A percentile compares a stretch with the other conserved stretches of the same genome.
phyloP scores from a whole-genome alignment of 2,888 invertebrate genomes.

The Volucella bombylans region DNA sequence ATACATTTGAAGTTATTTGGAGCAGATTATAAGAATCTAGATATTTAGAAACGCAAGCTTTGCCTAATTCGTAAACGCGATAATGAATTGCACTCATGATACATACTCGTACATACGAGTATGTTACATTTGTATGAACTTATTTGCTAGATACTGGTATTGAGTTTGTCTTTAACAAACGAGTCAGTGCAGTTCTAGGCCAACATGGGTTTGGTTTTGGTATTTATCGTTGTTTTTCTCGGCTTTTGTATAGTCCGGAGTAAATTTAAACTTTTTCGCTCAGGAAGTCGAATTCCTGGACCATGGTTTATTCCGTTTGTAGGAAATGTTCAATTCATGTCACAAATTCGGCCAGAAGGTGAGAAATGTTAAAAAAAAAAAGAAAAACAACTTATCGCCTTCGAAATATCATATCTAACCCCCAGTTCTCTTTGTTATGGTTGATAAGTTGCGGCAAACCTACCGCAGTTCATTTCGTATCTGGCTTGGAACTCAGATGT shows the following conservation, averaged over 20 bases:
- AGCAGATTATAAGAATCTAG: too few species aligned
- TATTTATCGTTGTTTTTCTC: constrained; percentile 40
- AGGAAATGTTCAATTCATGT: constrained; percentile 80
- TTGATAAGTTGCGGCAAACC: constrained; percentile 77
- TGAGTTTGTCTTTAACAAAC: not conserved
- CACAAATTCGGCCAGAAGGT: constrained; percentile 80
- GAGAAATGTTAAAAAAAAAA: constrained; percentile 44
- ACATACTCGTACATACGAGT: not conserved
- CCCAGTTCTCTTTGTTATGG: constrained; percentile 77
- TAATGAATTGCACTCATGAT: not conserved
- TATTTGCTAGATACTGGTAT: not conserved
- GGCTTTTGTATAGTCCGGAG: constrained; percentile 65
- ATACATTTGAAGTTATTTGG: too few species aligned
- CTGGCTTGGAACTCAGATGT: constrained; percentile 80
- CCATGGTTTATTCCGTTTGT: constrained; percentile 80
- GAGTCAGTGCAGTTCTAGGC: constrained; percentile 5
- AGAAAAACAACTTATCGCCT: not conserved
- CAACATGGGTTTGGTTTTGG: constrained; percentile 44
- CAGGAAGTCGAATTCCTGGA: constrained; percentile 78
- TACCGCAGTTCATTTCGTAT: constrained; percentile 78
- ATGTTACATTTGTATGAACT: not conserved
- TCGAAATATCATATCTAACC: not conserved
- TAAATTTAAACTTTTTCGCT: constrained; percentile 75
- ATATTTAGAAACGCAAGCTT: not conserved
- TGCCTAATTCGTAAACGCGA: not conserved